Conservation (phyloP, 1,140 invertebrate species). For the Bicyclus anynana region DNA sequence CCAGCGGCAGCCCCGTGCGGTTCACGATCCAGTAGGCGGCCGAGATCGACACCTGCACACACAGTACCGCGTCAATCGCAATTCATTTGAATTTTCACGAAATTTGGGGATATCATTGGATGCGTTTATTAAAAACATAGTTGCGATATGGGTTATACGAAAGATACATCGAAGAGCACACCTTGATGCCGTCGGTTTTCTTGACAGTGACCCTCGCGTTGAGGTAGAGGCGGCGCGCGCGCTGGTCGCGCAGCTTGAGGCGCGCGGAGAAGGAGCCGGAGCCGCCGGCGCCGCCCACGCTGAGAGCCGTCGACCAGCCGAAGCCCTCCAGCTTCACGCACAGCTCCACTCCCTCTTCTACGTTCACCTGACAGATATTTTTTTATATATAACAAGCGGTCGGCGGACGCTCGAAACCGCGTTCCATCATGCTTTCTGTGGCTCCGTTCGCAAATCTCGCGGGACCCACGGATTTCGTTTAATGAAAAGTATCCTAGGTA, state of each 20-base stretch:
- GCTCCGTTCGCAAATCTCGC: too few relatives aligned
- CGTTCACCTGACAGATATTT: conserved; percentile 78
- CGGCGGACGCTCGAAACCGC: too few relatives aligned
- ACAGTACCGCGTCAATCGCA: too few relatives aligned
- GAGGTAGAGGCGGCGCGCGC: conserved; percentile 85
- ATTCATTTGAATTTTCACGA: too few relatives aligned
- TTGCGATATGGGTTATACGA: too few relatives aligned
- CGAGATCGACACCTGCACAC: conserved; percentile 88
- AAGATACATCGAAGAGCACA: conserved; percentile 28
- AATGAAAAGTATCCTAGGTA: too few relatives aligned
- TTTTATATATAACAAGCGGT: not conserved
- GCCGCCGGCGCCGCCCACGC: conserved; percentile 66
- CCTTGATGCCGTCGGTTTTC: conserved; percentile 77
- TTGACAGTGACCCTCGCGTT: conserved; percentile 79
- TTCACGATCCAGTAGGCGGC: conserved; percentile 98
- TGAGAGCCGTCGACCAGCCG: conserved; percentile 81
- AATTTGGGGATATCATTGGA: too few relatives aligned
- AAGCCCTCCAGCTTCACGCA: conserved; percentile 89
- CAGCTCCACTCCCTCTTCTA: conserved; percentile 81
- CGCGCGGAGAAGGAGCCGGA: conserved; percentile 68
- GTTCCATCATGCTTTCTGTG: too few relatives aligned
- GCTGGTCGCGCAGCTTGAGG: conserved; percentile 80
- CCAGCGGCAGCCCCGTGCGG: conserved; percentile 94
- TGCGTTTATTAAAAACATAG: too few relatives aligned
- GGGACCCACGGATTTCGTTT: too few relatives aligned